A percentile compares a stretch with the other conserved stretches of the same genome.
Evolutionary conservation across 1,140 invertebrate genomes (phyloP).

Genomic region (Atta texana): DNA sequence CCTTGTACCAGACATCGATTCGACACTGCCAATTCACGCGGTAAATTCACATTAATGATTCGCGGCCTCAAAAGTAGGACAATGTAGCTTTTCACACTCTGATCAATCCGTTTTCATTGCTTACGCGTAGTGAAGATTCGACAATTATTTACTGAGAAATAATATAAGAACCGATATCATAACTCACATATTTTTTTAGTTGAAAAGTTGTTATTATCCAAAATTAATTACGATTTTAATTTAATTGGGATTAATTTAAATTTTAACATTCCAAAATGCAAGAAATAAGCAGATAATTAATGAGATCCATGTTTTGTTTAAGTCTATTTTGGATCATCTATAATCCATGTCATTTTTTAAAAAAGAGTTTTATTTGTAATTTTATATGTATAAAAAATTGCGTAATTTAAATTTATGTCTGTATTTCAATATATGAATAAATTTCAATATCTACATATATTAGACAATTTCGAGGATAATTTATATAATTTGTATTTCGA

Average conservation of each 20-base stretch:
- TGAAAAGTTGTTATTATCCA: slow-evolving; percentile 21
- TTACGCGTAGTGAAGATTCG: neutral
- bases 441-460: neutral
- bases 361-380: neutral
- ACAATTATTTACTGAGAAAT: neutral
- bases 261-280: neutral
- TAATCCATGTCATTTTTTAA: neutral
- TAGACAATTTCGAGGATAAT: neutral
- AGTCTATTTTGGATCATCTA: neutral
- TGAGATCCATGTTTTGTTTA: neutral
- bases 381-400: neutral
- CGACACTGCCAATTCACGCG: slow-evolving; percentile 53
- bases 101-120: neutral
- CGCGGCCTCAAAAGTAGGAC: slow-evolving; percentile 43
- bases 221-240: slow-evolving; percentile 8
- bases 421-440: neutral
- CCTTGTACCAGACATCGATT: slow-evolving; percentile 52
- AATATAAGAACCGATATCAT: neutral
- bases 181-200: slow-evolving; percentile 15
- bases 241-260: neutral
- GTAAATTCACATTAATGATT: slow-evolving; percentile 36
- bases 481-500: neutral
- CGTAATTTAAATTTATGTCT: no score
- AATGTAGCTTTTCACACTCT: neutral
- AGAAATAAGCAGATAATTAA: neutral